These are phyloP conservation scores for Coracopsis vasa DNA, from an alignment of 2,113 vertebrate genomes.

Conservation along the genomic window DNA sequence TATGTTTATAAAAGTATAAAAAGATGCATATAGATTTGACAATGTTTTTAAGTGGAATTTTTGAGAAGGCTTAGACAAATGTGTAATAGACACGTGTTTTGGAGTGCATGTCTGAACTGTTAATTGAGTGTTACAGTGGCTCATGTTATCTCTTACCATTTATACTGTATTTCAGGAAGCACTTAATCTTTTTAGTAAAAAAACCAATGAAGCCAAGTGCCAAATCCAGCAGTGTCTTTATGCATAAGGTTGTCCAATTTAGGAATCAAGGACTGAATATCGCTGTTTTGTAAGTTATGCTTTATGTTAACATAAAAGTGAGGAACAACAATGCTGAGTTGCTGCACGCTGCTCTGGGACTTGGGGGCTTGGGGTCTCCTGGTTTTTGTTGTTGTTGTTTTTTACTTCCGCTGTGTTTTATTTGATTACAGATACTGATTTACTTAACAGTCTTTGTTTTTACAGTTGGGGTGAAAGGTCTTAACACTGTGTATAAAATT, in stretches of 20 bases:
- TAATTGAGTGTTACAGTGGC: background rate
- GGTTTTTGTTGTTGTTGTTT: background rate
- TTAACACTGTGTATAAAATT: slow-evolving; percentile 37
- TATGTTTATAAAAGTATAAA: slow-evolving; percentile 17
- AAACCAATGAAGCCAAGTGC: slow-evolving; percentile 63
- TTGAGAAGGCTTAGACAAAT: slow-evolving; percentile 3
- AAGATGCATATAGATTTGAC: slow-evolving; percentile 25
- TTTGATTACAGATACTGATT: slow-evolving; percentile 14
- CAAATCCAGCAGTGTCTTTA: slow-evolving; percentile 66
- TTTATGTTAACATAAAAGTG: background rate
- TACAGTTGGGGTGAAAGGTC: slow-evolving; percentile 32
- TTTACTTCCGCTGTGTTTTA: slow-evolving; percentile 17
- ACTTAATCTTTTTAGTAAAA: background rate
- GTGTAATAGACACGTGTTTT: slow-evolving; percentile 15
- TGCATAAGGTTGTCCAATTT: background rate
- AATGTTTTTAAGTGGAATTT: slow-evolving; percentile 28
- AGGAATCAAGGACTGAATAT: background rate
- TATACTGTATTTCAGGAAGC: slow-evolving; percentile 37
- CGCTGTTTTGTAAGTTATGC: background rate
- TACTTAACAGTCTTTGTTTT: slow-evolving; percentile 21
- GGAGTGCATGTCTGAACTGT: background rate
- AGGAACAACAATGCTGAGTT: background rate
- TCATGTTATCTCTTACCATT: background rate
- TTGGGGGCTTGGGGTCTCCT: background rate
- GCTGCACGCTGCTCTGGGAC: background rate